phyloP scores from a whole-genome alignment of 2,888 invertebrate species.

The Drosophila ezoana region DNA sequence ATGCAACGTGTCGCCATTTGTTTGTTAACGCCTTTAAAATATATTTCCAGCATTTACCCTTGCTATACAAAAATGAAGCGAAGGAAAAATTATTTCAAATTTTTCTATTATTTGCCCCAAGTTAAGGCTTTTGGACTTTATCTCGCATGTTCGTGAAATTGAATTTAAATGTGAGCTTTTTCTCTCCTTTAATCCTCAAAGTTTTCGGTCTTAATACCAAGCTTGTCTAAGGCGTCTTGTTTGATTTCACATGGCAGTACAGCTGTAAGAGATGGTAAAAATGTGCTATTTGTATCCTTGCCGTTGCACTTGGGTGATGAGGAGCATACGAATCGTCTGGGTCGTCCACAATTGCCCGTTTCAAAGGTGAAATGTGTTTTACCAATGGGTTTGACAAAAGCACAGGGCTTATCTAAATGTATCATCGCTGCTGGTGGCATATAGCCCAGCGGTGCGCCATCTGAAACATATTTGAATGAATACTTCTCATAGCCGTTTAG shows the following conservation, averaged over 20 bases:
- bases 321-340: constrained; percentile 31
- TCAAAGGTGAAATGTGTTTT: background rate
- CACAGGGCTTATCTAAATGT: constrained; percentile 12
- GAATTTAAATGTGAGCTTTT: no score
- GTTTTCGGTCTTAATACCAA: constrained; percentile 1
- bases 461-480: constrained; percentile 7
- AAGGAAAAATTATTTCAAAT: no score
- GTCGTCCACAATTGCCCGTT: constrained; percentile 8
- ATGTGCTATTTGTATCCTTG: background rate
- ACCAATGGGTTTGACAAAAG: constrained; percentile 12
- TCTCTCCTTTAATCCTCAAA: no score
- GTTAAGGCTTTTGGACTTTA: no score
- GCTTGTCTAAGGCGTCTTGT: background rate
- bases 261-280: background rate
- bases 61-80: no score
- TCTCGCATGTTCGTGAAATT: no score
- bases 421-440: background rate
- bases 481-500: constrained; percentile 33
- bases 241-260: constrained; percentile 8
- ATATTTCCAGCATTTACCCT: no score
- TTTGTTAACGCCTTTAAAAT: no score
- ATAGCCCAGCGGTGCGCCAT: background rate
- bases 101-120: no score
- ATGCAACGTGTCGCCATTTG: no score
- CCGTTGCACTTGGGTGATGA: constrained; percentile 23